Evolutionary conservation across 2,113 vertebrate genomes (phyloP), one percentile per base, ranked within the genome.

Genomic region (Himantopus leucocephalus): DNA sequence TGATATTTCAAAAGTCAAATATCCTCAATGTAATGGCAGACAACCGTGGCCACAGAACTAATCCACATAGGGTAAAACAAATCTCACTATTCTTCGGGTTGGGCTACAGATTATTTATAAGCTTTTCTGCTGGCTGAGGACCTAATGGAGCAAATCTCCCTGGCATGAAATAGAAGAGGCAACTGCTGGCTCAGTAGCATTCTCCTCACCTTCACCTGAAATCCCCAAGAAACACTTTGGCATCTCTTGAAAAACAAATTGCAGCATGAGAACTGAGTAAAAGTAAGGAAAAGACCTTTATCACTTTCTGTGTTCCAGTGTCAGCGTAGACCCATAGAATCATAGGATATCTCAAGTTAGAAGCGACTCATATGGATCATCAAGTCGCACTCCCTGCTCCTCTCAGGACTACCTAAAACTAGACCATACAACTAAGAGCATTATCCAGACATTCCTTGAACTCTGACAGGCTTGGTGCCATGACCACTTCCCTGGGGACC

Each of bases 1-100:
- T 56, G 88, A 50, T 91, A 90, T 92, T 95, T 92, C 75, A 93
- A 19, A 95, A 96, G 83, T 90, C 85, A 94, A 77, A 96, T 60
- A 80, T 27, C 43, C 64, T 84, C 53, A 76, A 13, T 64, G 20
- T 34, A 39, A 85, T 1, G 30, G 56, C 35, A 83, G 94, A 79
- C 79, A 96, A 66, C 72, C 6, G 13, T 43, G 45, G 88, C 62
- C 55, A 47, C 37, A 37, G 35, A 34, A 37, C n/a, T 76, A 81
- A 81, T 21, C 27, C 21, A n/a, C 16, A 21, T 3, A 26, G 4
- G 7, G 5, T 39, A 37, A 92, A 90, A 34, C 8, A 47, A 81
- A 48, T 50, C 32, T 58, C 58, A 32, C 24, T 41, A 3, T 39
- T 53, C 19, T 76, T 77, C 68, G 77, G 10, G 4, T 3, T 63